These are phyloP conservation scores for Gymnobelideus leadbeateri DNA, from an alignment of 2,113 vertebrate species.

Conservation along the genomic window DNA sequence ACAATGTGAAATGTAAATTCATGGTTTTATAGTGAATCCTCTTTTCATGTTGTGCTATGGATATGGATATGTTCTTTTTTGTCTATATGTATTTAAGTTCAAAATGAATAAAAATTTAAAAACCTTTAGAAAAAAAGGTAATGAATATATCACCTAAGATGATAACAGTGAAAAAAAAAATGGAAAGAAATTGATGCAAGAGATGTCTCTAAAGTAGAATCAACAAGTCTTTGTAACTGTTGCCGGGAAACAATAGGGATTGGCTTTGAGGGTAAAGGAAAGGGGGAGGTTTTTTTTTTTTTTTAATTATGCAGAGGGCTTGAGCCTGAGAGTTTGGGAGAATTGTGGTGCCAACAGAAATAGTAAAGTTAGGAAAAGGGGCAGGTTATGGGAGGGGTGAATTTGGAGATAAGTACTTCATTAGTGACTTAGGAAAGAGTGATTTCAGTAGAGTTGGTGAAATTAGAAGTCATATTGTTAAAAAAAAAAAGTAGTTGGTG, in stretches of 20 bases:
- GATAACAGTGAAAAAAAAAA: neutral
- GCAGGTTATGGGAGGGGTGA: neutral
- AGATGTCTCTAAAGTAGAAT: conserved; percentile 1
- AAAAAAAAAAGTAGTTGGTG: neutral
- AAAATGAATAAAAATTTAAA: neutral
- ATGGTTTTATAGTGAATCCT: too few species aligned
- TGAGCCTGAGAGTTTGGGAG: neutral
- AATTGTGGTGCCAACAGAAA: neutral
- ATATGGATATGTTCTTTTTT: too few species aligned
- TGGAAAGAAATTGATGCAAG: neutral
- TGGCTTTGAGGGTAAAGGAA: neutral
- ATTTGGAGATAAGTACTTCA: neutral
- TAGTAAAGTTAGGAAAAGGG: neutral
- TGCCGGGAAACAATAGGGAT: neutral
- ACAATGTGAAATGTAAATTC: too few species aligned
- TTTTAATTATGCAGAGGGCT: neutral
- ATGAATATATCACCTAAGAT: neutral
- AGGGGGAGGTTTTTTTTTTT: neutral
- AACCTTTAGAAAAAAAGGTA: neutral
- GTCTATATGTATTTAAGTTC: neutral
- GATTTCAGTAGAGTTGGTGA: neutral
- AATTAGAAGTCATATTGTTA: too few species aligned
- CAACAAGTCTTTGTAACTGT: neutral
- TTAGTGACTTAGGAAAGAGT: neutral
- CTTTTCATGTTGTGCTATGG: too few species aligned